Conservation (phyloP, 2,113 vertebrate genomes). For the Eulacestoma nigropectus region DNA sequence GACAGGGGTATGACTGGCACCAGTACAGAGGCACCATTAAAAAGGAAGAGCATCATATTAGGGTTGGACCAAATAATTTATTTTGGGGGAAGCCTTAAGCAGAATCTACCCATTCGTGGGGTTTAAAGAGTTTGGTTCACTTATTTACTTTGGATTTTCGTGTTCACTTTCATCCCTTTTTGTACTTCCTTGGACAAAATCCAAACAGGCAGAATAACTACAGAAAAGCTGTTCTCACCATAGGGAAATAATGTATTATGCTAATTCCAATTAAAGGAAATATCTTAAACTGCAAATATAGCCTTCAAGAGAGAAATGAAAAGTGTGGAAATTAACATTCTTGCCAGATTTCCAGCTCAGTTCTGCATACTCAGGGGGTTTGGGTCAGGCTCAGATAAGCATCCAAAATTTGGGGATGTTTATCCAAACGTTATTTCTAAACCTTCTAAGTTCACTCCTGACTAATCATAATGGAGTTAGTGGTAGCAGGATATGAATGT, state of each 20-base stretch:
- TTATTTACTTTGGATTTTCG: slow-evolving; percentile 42
- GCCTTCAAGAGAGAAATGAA: slow-evolving; percentile 65
- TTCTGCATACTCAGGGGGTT: slow-evolving; percentile 49
- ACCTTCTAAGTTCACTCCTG: slow-evolving; percentile 31
- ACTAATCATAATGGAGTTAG: slow-evolving; percentile 53
- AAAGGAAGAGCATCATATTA: background rate
- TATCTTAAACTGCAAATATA: slow-evolving; percentile 61
- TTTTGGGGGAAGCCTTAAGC: background rate
- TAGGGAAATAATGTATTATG: slow-evolving; percentile 68
- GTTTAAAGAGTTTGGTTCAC: slow-evolving; percentile 15
- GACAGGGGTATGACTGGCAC: background rate
- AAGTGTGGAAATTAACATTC: slow-evolving; percentile 63
- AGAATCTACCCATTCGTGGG: background rate
- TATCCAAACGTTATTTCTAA: slow-evolving; percentile 62
- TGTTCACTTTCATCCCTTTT: slow-evolving; percentile 44
- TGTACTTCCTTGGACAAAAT: slow-evolving; percentile 48
- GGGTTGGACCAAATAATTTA: background rate
- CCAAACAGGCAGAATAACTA: slow-evolving; percentile 41
- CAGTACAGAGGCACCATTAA: background rate
- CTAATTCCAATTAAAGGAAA: slow-evolving; percentile 65
- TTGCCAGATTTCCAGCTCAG: slow-evolving; percentile 61
- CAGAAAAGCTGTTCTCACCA: slow-evolving; percentile 60
- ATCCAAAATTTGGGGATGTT: slow-evolving; percentile 62
- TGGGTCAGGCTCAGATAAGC: slow-evolving; percentile 65
- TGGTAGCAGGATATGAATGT: slow-evolving; percentile 56